Conservation (phyloP, 1,140 invertebrate species). For the Thaumetopoea pityocampa region DNA sequence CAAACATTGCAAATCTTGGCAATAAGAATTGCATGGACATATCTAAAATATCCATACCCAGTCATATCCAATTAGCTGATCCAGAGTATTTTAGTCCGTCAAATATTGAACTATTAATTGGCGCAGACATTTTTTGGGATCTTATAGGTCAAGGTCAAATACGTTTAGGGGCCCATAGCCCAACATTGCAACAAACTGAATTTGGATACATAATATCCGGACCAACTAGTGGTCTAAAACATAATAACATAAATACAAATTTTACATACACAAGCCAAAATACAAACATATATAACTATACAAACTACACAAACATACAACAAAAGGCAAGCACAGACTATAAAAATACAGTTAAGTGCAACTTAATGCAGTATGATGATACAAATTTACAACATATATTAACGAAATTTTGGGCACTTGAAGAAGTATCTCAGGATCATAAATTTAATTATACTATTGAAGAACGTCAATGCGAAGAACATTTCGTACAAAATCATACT, state of each 20-base stretch:
- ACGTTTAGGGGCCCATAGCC: background rate
- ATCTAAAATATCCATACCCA: conserved; percentile 1
- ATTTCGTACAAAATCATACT: background rate
- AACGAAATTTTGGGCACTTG: background rate
- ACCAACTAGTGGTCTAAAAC: background rate
- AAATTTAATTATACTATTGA: background rate
- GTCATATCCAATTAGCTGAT: background rate
- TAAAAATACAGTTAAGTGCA: too few species aligned
- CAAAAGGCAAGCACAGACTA: too few species aligned
- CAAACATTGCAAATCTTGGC: background rate
- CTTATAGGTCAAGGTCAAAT: conserved; percentile 2
- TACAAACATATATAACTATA: too few species aligned
- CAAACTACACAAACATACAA: too few species aligned
- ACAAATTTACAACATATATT: background rate
- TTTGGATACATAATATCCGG: conserved; percentile 4
- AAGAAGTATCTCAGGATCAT: background rate
- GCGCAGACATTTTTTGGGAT: conserved; percentile 5
- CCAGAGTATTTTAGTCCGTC: conserved; percentile 4
- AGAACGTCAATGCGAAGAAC: background rate
- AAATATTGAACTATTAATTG: conserved; percentile 3
- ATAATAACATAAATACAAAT: background rate
- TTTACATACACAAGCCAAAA: too few species aligned
- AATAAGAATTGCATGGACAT: background rate
- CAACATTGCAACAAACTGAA: conserved; percentile 7
- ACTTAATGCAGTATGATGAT: too few species aligned